A percentile compares a stretch with the other conserved stretches of the same genome.
These are phyloP conservation scores for Sebastes melanostomus DNA, from an alignment of 2,797 vertebrate species.

Conservation along the genomic window DNA sequence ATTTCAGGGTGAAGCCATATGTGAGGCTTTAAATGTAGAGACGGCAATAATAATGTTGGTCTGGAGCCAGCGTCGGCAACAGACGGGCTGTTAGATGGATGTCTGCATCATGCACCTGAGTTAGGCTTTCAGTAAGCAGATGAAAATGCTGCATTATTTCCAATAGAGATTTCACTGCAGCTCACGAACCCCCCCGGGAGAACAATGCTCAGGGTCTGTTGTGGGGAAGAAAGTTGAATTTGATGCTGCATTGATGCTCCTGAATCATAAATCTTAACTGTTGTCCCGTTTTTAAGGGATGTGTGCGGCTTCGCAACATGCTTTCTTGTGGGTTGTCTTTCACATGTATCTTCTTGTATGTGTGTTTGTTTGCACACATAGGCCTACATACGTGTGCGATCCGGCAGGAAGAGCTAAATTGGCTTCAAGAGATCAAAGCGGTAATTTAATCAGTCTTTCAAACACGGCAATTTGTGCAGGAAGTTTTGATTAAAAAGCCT, in stretches of 20 bases:
- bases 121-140: neutral
- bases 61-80: conserved; percentile 30
- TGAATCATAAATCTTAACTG: conserved; percentile 9
- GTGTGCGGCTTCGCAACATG: neutral
- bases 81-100: conserved; percentile 32
- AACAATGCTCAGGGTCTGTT: neutral
- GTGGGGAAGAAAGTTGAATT: neutral
- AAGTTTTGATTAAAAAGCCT: conserved; percentile 70
- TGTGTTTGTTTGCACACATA: conserved; percentile 25
- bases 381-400: neutral
- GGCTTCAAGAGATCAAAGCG: conserved; percentile 60
- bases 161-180: conserved; percentile 17
- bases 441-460: conserved; percentile 68
- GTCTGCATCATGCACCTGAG: conserved; percentile 34
- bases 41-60: conserved; percentile 38
- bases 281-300: neutral
- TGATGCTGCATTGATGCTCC: neutral
- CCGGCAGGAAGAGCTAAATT: conserved; percentile 39
- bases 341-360: neutral
- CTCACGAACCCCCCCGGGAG: neutral
- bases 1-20: conserved; percentile 40
- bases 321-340: conserved; percentile 2
- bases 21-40: conserved; percentile 34
- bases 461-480: conserved; percentile 48
- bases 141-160: conserved; percentile 30